phyloP scores from a whole-genome alignment of 2,113 vertebrate genomes.

The Stictonetta naevosa region DNA sequence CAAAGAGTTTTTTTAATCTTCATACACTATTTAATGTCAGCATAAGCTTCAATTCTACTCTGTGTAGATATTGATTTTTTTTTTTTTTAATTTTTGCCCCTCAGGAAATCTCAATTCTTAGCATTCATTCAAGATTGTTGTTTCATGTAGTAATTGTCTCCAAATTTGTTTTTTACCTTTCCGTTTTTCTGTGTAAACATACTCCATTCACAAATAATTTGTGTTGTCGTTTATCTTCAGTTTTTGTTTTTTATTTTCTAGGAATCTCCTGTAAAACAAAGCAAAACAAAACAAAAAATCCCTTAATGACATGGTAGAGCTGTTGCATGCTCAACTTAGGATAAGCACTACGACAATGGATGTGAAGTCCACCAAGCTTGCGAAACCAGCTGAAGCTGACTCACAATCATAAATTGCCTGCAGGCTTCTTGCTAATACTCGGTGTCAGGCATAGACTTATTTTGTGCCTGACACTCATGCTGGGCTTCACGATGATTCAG shows the following conservation, averaged over 20 bases:
- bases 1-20: not conserved
- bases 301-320: slow-evolving; percentile 65
- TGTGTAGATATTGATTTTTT: not conserved
- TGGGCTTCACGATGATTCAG: slow-evolving; percentile 27
- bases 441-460: slow-evolving; percentile 4
- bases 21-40: not conserved
- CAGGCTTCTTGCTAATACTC: slow-evolving; percentile 58
- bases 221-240: slow-evolving; percentile 71
- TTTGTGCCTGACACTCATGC: not conserved
- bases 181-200: slow-evolving; percentile 39
- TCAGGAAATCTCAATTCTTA: not conserved
- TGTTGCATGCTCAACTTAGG: slow-evolving; percentile 72
- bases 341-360: slow-evolving; percentile 71
- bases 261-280: slow-evolving; percentile 77
- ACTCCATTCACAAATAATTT: slow-evolving; percentile 47
- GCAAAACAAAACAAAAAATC: slow-evolving; percentile 17
- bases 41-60: not conserved
- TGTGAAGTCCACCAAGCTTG: slow-evolving; percentile 67
- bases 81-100: not conserved
- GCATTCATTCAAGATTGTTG: not conserved
- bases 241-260: slow-evolving; percentile 72
- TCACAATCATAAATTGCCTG: slow-evolving; percentile 24
- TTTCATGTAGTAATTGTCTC: slow-evolving; percentile 43
- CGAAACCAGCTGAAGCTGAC: slow-evolving; percentile 63
- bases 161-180: not conserved